Base-by-base conservation (phyloP, 2,888 invertebrate genomes). In the Cosmorhoe ocellata region DNA sequence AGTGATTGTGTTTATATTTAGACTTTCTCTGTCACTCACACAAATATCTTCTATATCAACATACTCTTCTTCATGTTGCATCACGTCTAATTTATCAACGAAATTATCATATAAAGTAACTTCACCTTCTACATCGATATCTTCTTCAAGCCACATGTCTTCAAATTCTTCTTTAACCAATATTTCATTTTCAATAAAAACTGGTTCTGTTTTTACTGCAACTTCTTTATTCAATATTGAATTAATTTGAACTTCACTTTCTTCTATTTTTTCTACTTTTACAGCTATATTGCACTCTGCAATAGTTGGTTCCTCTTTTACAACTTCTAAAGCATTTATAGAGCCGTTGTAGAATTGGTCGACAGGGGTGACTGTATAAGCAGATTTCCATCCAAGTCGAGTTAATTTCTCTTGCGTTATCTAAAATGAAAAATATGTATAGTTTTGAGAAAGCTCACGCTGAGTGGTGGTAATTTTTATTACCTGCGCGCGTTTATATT, bases 51-150 rank as follows among this genome's bases (percentile, higher is more conserved):
- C 39, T 22, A 40, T 11, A 22, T 40, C 30, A 30, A 30, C 30
- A 11, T 31, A 11, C 22, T 40, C 11, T 11, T 39, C 39, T 36
- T 37, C 26, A 22, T 22, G 10, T 22, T 8, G 13, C 9, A 24
- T 8, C n/a, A 14, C 22, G 9, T 40, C 31, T 4, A 30, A 31
- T 31, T 40, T 11, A 10, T 18, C 4, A 10, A 3, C 33, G 18
- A 5, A 14, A 9, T 18, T 14, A 13, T 33, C 33, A 33, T 33
- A 14, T 7, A 33, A 9, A 26, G 26, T 38, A 5, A 38, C 26
- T 38, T 38, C 37, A 8, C 13, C 27, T 38, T 38, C 37, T 1
- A 26, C 7, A 27, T 38, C 37, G 12, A 37, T 39, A 30, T 30
- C 10, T 8, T 36, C 36, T 11, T 30, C 39, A 3, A 28, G n/a